Base-by-base conservation (phyloP, 2,888 invertebrate species). In the Operophtera brumata region DNA sequence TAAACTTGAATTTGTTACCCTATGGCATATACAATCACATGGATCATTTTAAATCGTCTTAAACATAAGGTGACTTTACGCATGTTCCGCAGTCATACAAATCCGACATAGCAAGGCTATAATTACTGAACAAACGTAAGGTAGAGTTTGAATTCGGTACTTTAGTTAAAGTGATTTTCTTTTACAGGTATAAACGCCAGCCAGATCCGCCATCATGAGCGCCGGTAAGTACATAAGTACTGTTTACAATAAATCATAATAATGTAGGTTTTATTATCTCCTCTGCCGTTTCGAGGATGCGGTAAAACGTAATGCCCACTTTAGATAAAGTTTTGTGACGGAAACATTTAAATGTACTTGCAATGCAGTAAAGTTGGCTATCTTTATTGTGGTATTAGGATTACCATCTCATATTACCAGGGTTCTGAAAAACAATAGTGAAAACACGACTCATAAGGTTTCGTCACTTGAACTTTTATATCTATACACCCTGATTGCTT, bases 261-360 rank as follows among this genome's bases (percentile, higher is more conserved):
- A 52, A 53, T 48, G 48, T n/a, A 26, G 1, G 20, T 52, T 57
- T 45, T 47, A 49, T 53, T 49, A 34, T 43, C 26, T 34, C 32
- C 34, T 34, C 13, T 35, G 26, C 37, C 26, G 34, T 55, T 54
- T 11, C 41, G 9, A 12, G 55, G 41, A 52, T 42, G 48, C 47
- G 42, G 45, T 52, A 47, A 55, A 52, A 48, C 45, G 45, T 44
- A 56, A 44, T 46, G 42, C 46, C 12, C 37, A 58, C 48, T 55
- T 50, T 32, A 49, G 48, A 55, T 55, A 58, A 52, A 49, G 48
- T 54, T 59, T 48, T 48, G 51, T 42, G 41, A 47, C 35, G 44
- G 32, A 46, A 54, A 10, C 45, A 40, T 49, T 49, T 49, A 32
- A 37, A 35, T 42, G 42, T 49, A 42, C 44, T 49, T 30, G 39